Base-by-base conservation (phyloP, 2,113 vertebrate genomes). In the Heterocephalus glaber region DNA sequence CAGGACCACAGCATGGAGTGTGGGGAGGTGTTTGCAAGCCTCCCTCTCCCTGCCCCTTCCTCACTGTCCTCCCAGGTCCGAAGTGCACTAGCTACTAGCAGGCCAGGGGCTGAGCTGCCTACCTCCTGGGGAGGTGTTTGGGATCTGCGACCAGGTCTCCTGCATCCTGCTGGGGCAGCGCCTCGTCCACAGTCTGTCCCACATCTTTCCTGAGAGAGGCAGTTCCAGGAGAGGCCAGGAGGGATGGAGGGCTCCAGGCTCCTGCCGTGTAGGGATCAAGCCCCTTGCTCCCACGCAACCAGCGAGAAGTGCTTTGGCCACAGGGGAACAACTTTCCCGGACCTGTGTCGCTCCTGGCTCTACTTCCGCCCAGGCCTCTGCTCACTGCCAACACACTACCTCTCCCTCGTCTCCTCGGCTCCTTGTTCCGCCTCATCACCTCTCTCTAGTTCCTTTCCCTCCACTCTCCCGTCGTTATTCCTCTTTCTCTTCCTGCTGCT, bases 301-400 rank as follows among this genome's bases (percentile, higher is more conserved):
- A 2, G 38, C 10, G 28, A 41, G n/a, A 44, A 49, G 19, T n/a
- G 28, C 70, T 74, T 44, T 8, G 11, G 60, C 54, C 22, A 52
- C 26, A 44, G 14, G n/a, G 16, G 20, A 66, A 11, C 1, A 5
- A 30, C 47, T 5, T n/a, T 33, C 56, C 84, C 3, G 3, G 38
- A 28, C 61, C 91, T 49, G 60, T 65, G 61, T 28, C 41, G 1
- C 76, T 33, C 28, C 58, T 58, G 26, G 16, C 13, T 24, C 72
- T 30, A 44, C 16, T 7, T 49, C 74, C 74, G 19, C 41, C 52
- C 26, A 7, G 38, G 16, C 47, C 56, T 93, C 33, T 38, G 82
- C 83, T 60, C 63, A 13, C 38, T 19, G 24, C 38, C 90, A 92
- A 81, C 20, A 0, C n/a, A 30, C 72, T 97, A 82, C 95, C 86